Conservation (phyloP, 2,113 vertebrate genomes). For the Mormoops blainvillei region DNA sequence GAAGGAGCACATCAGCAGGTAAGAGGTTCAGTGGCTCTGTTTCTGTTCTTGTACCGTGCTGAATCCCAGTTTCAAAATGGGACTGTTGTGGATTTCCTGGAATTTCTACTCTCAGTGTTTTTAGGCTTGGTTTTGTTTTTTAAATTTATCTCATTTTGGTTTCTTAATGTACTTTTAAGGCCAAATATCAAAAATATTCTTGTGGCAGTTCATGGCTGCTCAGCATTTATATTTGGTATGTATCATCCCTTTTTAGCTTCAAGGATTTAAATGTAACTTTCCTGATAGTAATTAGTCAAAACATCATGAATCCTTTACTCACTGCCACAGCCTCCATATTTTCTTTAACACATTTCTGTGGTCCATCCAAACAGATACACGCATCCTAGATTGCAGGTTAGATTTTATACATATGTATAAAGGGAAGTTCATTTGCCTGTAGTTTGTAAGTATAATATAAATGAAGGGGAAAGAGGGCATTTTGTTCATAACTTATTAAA, state of each 20-base stretch:
- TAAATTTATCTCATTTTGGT: background rate
- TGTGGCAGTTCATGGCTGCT: background rate
- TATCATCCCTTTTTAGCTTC: background rate
- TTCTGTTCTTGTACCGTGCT: background rate
- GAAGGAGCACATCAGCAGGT: slow-evolving; percentile 96
- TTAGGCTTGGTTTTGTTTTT: background rate
- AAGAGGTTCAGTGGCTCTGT: slow-evolving; percentile 49
- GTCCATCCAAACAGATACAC: background rate
- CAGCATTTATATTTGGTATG: background rate
- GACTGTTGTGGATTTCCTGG: background rate
- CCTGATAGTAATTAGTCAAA: background rate
- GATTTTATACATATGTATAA: background rate
- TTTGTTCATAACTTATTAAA: slow-evolving; percentile 37
- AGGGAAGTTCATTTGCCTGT: background rate
- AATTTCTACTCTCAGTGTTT: background rate
- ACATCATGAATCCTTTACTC: background rate
- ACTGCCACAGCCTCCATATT: background rate
- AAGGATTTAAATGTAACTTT: background rate
- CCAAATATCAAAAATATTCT: slow-evolving; percentile 7
- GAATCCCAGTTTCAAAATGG: background rate
- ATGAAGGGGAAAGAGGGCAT: background rate
- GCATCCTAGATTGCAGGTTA: background rate
- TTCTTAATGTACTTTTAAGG: slow-evolving; percentile 10
- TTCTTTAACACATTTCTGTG: background rate
- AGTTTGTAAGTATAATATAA: background rate